These are phyloP conservation scores for Sinocyclocheilus maitianheensis DNA, from an alignment of 2,113 vertebrate species.

Conservation along the genomic window DNA sequence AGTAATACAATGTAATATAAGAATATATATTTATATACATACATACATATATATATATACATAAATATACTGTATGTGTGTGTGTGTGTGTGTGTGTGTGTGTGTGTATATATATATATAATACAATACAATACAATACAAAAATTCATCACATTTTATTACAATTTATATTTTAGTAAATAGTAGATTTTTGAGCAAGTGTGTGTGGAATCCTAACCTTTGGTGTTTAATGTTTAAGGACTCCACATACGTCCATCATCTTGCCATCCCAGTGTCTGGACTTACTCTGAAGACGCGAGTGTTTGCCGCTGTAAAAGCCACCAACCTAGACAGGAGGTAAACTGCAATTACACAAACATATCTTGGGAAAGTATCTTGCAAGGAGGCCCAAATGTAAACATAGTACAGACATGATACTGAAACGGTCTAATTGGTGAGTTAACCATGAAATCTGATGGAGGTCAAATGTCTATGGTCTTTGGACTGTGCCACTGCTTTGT, in stretches of 20 bases:
- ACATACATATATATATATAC: no score
- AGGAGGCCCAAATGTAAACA: conserved; percentile 15
- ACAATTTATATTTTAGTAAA: no score
- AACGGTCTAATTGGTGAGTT: neutral
- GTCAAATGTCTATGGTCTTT: conserved; percentile 7
- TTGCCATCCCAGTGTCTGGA: conserved; percentile 90
- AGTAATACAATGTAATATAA: no score
- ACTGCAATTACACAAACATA: neutral
- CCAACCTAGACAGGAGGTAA: conserved; percentile 94
- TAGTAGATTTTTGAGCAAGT: no score
- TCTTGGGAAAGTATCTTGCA: neutral
- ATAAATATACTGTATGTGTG: no score
- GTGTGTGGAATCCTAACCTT: neutral
- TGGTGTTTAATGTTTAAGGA: conserved; percentile 77
- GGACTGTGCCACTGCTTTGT: neutral
- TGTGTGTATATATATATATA: no score
- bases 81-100: no score
- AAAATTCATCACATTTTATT: no score
- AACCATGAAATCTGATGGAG: neutral
- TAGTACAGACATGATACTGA: neutral
- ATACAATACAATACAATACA: no score
- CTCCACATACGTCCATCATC: conserved; percentile 88
- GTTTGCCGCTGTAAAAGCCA: conserved; percentile 93
- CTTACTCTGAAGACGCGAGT: conserved; percentile 96
- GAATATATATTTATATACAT: no score